Evolutionary conservation across 1,140 invertebrate species (phyloP).

Genomic region (Aphelenchoides fujianensis): DNA sequence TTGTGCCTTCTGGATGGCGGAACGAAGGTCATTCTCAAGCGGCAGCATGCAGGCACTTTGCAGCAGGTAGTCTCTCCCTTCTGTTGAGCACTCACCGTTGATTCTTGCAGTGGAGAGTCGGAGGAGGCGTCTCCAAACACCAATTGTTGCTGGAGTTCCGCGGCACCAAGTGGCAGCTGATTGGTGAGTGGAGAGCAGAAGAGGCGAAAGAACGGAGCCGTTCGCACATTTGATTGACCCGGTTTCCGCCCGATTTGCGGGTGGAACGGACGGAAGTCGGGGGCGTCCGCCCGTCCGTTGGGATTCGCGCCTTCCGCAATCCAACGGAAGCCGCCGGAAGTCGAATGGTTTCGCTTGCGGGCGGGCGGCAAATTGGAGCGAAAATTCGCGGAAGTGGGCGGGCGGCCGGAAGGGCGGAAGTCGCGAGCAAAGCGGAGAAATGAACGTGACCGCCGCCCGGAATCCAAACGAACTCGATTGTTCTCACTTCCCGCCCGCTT

Average conservation of each 20-base stretch:
- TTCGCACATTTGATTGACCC: too few species aligned
- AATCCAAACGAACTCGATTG: neutral
- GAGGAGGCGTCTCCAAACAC: conserved; percentile 70
- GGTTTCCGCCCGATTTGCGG: too few species aligned
- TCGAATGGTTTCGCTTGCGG: too few species aligned
- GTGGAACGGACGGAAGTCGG: neutral
- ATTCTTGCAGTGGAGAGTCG: conserved; percentile 69
- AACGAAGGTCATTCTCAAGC: conserved; percentile 68
- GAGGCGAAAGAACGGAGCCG: too few species aligned
- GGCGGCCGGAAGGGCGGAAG: too few species aligned
- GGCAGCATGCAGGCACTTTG: conserved; percentile 67
- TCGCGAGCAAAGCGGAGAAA: too few species aligned
- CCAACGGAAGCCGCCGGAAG: too few species aligned
- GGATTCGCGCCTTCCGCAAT: too few species aligned
- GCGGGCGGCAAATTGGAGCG: too few species aligned
- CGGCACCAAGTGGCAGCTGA: conserved; percentile 68
- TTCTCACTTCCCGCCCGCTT: conserved; percentile 43
- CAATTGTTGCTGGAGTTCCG: conserved; percentile 71
- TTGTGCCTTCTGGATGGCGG: conserved; percentile 71
- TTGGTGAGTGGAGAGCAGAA: conserved; percentile 53
- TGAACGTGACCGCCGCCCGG: too few species aligned
- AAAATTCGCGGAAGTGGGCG: too few species aligned
- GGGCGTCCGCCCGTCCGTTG: neutral
- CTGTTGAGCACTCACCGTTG: neutral
- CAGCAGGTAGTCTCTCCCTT: too few species aligned